These are phyloP conservation scores for Odontamblyopus rebecca DNA, from an alignment of 2,797 vertebrate genomes.

Conservation along the genomic window DNA sequence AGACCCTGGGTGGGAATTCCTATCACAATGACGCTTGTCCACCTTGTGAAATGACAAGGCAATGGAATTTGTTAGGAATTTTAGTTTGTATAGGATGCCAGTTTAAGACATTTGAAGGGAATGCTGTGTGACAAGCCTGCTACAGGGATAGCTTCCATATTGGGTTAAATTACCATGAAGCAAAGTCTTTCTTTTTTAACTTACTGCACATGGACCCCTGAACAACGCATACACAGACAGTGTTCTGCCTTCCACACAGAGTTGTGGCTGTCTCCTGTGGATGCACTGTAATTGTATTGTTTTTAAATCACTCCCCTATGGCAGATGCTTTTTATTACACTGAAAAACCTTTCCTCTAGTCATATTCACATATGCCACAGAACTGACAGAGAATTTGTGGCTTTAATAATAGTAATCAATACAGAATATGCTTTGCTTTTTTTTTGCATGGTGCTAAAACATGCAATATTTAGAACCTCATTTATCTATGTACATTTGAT, in stretches of 20 bases:
- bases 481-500: slow-evolving; percentile 6
- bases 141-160: slow-evolving; percentile 63
- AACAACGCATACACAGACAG: slow-evolving; percentile 31
- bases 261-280: slow-evolving; percentile 15
- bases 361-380: background rate
- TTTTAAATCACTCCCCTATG: slow-evolving; percentile 17
- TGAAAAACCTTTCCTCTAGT: background rate
- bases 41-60: slow-evolving; percentile 61
- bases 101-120: slow-evolving; percentile 31
- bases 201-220: slow-evolving; percentile 57
- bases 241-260: slow-evolving; percentile 32
- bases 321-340: background rate
- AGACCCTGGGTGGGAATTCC: slow-evolving; percentile 64
- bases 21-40: slow-evolving; percentile 60
- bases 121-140: slow-evolving; percentile 41
- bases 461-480: background rate
- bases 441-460: background rate
- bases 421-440: background rate
- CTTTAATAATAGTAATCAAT: slow-evolving; percentile 15
- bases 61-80: slow-evolving; percentile 70
- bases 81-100: slow-evolving; percentile 41
- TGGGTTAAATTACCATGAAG: slow-evolving; percentile 73
- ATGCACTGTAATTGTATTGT: slow-evolving; percentile 6
- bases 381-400: slow-evolving; percentile 5
- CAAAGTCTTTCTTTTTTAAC: slow-evolving; percentile 45